Evolutionary conservation across 2,113 vertebrate genomes (phyloP).

Genomic region (Hippopotamus amphibius): DNA sequence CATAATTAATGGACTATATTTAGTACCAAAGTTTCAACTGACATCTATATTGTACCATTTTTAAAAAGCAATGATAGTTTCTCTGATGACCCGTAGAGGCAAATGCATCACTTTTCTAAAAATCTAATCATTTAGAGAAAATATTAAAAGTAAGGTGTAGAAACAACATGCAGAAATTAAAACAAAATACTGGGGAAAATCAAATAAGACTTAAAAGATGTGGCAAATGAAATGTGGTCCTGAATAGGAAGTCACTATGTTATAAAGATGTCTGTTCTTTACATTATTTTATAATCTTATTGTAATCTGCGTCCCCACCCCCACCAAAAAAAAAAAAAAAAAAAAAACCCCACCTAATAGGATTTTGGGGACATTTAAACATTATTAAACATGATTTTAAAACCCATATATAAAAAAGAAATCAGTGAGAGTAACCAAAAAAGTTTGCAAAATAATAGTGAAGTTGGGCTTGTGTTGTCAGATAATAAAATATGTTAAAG

Average conservation of each 20-base stretch:
- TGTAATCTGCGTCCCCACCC: not conserved
- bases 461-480: not conserved
- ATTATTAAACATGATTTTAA: slow-evolving; percentile 51
- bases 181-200: not conserved
- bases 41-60: not conserved
- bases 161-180: not conserved
- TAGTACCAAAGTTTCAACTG: not conserved
- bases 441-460: not conserved
- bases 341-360: not conserved
- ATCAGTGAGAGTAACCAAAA: not conserved
- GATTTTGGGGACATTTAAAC: not conserved
- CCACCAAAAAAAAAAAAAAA: not conserved
- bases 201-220: not conserved
- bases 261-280: not conserved
- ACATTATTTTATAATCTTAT: not conserved
- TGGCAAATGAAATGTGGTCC: not conserved
- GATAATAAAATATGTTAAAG: not conserved
- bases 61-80: not conserved
- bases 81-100: not conserved
- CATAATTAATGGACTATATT: slow-evolving; percentile 55
- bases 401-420: not conserved
- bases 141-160: not conserved
- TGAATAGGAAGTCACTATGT: not conserved
- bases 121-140: not conserved
- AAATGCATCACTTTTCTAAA: slow-evolving; percentile 22